A percentile compares a stretch with the other conserved stretches of the same genome.
Conservation (phyloP, 2,888 invertebrate genomes). For the Lissocephala sabroskyi region DNA sequence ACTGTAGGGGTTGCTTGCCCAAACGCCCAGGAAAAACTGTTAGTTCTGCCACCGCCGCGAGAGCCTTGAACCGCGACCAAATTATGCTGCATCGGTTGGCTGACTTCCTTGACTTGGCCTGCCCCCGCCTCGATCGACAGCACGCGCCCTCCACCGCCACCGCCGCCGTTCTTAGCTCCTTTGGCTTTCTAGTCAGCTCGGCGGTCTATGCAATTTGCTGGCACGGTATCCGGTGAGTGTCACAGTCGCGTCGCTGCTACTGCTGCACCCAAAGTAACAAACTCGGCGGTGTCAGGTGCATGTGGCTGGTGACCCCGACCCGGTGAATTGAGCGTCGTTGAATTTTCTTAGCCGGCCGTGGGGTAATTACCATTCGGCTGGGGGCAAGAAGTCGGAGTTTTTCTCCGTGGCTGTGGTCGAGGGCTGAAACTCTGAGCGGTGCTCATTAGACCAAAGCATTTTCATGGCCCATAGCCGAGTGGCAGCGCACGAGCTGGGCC, state of each 20-base stretch:
- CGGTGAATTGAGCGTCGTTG: slow-evolving; percentile 26
- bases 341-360: slow-evolving; percentile 37
- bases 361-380: slow-evolving; percentile 11
- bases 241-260: slow-evolving; percentile 1
- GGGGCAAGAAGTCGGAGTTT: slow-evolving; percentile 55
- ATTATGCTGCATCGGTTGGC: slow-evolving; percentile 58
- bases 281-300: slow-evolving; percentile 58
- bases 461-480: slow-evolving; percentile 29
- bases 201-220: slow-evolving; percentile 4
- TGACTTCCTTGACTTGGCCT: slow-evolving; percentile 26
- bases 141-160: slow-evolving; percentile 2
- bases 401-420: slow-evolving; percentile 17
- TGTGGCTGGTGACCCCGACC: slow-evolving; percentile 32
- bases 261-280: slow-evolving; percentile 46
- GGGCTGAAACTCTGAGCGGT: slow-evolving; percentile 18
- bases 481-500: slow-evolving; percentile 56
- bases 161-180: too few species aligned
- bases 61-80: slow-evolving; percentile 48
- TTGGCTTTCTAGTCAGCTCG: too few species aligned
- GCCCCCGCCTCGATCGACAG: neutral
- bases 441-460: slow-evolving; percentile 63
- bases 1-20: slow-evolving; percentile 49
- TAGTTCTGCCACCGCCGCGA: slow-evolving; percentile 37
- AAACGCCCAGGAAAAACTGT: slow-evolving; percentile 50
- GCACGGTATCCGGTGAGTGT: slow-evolving; percentile 2